Evolutionary conservation across 2,113 vertebrate species (phyloP).

Genomic region (Sclerurus mexicanus): DNA sequence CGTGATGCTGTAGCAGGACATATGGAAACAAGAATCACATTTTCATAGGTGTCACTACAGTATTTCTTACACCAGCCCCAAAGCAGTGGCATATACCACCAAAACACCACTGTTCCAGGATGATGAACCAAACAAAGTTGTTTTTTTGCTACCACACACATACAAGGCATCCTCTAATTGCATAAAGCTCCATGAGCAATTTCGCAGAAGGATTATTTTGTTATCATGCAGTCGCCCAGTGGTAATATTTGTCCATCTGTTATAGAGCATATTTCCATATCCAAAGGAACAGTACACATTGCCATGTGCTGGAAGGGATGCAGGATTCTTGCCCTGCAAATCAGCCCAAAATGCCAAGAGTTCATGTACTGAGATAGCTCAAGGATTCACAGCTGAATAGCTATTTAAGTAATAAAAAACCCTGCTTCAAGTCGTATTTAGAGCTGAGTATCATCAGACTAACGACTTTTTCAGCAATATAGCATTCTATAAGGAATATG

Average conservation of each 20-base stretch:
- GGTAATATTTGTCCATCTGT: slow-evolving; percentile 40
- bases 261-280: neutral
- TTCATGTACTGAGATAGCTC: slow-evolving; percentile 24
- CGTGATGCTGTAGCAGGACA: neutral
- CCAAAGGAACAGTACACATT: neutral
- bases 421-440: slow-evolving; percentile 39
- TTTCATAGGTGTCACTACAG: neutral
- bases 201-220: neutral
- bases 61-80: neutral
- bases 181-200: neutral
- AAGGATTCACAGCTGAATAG: slow-evolving; percentile 50
- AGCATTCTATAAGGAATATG: neutral
- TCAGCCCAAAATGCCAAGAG: slow-evolving; percentile 58
- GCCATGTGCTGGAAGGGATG: neutral
- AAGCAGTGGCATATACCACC: neutral
- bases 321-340: slow-evolving; percentile 38
- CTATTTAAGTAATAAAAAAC: slow-evolving; percentile 27
- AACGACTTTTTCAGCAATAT: slow-evolving; percentile 13
- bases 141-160: neutral
- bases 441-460: slow-evolving; percentile 34
- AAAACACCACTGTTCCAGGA: neutral
- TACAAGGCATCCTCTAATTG: neutral
- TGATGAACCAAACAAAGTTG: neutral
- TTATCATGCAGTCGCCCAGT: neutral
- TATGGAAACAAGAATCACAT: neutral